phyloP scores from a whole-genome alignment of 2,888 invertebrate species.

The Agrotis puta region DNA sequence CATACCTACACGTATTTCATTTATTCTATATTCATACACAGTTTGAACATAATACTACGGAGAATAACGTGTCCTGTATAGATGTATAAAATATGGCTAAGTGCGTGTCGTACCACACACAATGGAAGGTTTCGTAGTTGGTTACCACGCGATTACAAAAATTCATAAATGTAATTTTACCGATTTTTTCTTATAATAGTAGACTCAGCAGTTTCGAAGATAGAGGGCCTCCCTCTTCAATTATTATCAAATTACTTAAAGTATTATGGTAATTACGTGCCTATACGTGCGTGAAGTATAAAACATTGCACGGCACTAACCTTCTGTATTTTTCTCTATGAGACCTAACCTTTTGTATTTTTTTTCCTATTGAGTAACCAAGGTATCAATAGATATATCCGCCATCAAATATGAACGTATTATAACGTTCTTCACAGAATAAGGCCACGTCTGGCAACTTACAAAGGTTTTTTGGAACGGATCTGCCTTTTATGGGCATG shows the following conservation, averaged over 20 bases:
- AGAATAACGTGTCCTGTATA: background rate
- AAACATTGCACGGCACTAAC: background rate
- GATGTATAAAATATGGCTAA: background rate
- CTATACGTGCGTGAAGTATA: too few species aligned
- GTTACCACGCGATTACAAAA: too few species aligned
- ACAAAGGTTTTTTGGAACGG: constrained; percentile 25
- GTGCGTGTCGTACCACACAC: background rate
- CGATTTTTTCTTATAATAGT: too few species aligned
- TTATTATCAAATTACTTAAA: too few species aligned
- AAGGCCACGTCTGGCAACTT: constrained; percentile 26
- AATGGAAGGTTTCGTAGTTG: too few species aligned
- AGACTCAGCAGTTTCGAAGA: too few species aligned
- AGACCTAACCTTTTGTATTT: too few species aligned
- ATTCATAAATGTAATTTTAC: too few species aligned
- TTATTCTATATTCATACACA: too few species aligned
- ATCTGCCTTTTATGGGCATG: constrained; percentile 18
- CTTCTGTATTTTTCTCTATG: background rate
- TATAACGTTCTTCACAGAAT: constrained; percentile 28
- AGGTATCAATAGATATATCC: constrained; percentile 32
- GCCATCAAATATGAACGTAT: constrained; percentile 40
- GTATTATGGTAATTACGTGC: background rate
- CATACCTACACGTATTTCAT: background rate
- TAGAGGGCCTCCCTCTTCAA: too few species aligned
- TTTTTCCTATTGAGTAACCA: too few species aligned
- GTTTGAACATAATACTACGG: background rate